Conservation (phyloP, 2,888 invertebrate genomes). For the Tipula helvola region DNA sequence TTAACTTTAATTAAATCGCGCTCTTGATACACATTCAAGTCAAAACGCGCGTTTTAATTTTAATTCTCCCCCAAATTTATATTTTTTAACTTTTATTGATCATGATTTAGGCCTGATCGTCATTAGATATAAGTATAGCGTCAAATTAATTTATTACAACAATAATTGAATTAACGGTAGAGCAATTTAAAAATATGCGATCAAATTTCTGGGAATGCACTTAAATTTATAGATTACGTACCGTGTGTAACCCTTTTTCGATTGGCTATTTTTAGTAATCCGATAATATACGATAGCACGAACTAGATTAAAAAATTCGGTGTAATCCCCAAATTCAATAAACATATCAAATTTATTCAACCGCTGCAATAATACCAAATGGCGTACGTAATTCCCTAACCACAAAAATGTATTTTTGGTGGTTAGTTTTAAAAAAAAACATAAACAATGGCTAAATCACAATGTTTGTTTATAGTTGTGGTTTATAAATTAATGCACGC, state of each 20-base stretch:
- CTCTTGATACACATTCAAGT: not conserved
- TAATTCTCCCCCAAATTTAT: not conserved
- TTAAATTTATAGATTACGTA: too few species aligned
- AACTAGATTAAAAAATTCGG: too few species aligned
- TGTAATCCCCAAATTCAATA: not conserved
- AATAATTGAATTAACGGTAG: too few species aligned
- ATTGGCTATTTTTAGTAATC: too few species aligned
- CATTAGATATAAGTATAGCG: not conserved
- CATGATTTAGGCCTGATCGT: not conserved
- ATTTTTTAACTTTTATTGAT: not conserved
- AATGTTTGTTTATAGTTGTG: not conserved
- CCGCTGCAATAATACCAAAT: not conserved
- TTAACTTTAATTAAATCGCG: not conserved
- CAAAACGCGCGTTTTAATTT: not conserved
- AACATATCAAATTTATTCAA: not conserved
- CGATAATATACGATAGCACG: too few species aligned
- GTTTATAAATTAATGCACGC: not conserved
- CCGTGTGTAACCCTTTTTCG: too few species aligned
- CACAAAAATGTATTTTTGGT: not conserved
- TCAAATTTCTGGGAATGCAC: too few species aligned
- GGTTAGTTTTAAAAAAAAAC: not conserved
- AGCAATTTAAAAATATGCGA: too few species aligned
- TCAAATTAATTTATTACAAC: too few species aligned
- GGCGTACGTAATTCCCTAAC: not conserved
- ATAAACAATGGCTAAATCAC: not conserved